Base-by-base conservation (phyloP, 30 jellyfish, hydroid and myxozoan species). In the Cassiopea xamachana region DNA sequence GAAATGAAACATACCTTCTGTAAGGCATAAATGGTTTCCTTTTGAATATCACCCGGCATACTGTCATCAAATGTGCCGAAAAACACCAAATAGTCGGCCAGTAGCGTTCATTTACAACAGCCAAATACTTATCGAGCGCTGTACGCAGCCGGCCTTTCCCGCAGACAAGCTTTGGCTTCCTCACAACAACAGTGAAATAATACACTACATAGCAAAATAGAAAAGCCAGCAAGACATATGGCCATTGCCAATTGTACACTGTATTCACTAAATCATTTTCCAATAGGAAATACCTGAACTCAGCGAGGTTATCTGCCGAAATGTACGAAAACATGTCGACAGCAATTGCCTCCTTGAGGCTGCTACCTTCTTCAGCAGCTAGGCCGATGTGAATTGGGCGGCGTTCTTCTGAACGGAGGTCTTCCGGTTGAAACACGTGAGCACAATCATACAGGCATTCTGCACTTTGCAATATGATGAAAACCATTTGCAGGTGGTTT, bases 21-120 rank as follows among this genome's bases (percentile, higher is more conserved):
- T 93, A 93, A 9, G 95, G 91, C 19, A 93, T 48, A 62, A 71
- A 60, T 59, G 98, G 98, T 60, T 76, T 93, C 58, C 96, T 19
- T 49, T 89, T 93, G 82, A 93, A 88, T 7, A 80, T 60, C 15
- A 93, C 98, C 16, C 98, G 92, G 69, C 95, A 84, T 7, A 93
- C 84, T 9, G 98, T 93, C 89, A 89, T 96, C 82, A 88, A 27
- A n/a, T 89, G 97, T 60, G 95, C 94, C 71, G 92, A 75, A 62
- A 93, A 93, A 48, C 97, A 94, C 98, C 98, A 93, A 73, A 93
- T 88, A 39, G 98, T 93, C 18, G 98, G 98, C 98, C 98, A 93
- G 89, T 81, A 93, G 48, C 72, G 72, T 50, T 89, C 97, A 16
- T 86, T 76, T 17, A 88, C 47, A 19, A 89, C 94, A 1, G 46